A percentile compares a stretch with the other conserved stretches of the same genome.
Evolutionary conservation across 2,797 vertebrate genomes (phyloP).

Genomic region (Craterocephalus amniculus): DNA sequence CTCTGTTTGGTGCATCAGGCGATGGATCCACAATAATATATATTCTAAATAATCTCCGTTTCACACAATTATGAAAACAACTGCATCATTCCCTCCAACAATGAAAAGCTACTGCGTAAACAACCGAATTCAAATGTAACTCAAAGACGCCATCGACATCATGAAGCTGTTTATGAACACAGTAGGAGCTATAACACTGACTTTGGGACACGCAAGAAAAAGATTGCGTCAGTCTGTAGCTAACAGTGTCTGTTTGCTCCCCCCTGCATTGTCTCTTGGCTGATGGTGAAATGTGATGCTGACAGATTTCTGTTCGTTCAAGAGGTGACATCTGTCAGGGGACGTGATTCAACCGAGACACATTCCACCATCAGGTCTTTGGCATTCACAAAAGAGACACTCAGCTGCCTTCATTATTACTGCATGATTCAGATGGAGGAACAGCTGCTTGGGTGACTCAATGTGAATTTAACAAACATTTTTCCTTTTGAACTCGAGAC

Average conservation of each 20-base stretch:
- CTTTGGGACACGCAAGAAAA: neutral
- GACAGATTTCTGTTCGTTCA: slow-evolving; percentile 41
- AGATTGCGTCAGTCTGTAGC: neutral
- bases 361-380: slow-evolving; percentile 34
- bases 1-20: too few relatives aligned
- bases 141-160: neutral
- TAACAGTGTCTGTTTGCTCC: slow-evolving; percentile 3
- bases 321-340: slow-evolving; percentile 46
- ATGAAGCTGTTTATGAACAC: neutral
- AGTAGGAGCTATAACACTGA: neutral
- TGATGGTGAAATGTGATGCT: slow-evolving; percentile 8
- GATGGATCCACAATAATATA: neutral
- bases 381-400: slow-evolving; percentile 3
- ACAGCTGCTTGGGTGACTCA: slow-evolving; percentile 52
- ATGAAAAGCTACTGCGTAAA: neutral
- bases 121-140: neutral
- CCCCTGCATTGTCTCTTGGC: slow-evolving; percentile 6
- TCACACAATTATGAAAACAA: too few relatives aligned
- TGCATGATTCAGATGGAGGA: slow-evolving; percentile 48
- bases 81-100: too few relatives aligned
- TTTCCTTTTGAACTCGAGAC: neutral
- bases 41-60: too few relatives aligned
- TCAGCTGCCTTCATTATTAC: slow-evolving; percentile 32
- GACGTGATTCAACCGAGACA: slow-evolving; percentile 25
- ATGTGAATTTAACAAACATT: slow-evolving; percentile 20